Evolutionary conservation across 1,140 invertebrate species (phyloP).

Genomic region (Ceratoteleas bidentatus): DNA sequence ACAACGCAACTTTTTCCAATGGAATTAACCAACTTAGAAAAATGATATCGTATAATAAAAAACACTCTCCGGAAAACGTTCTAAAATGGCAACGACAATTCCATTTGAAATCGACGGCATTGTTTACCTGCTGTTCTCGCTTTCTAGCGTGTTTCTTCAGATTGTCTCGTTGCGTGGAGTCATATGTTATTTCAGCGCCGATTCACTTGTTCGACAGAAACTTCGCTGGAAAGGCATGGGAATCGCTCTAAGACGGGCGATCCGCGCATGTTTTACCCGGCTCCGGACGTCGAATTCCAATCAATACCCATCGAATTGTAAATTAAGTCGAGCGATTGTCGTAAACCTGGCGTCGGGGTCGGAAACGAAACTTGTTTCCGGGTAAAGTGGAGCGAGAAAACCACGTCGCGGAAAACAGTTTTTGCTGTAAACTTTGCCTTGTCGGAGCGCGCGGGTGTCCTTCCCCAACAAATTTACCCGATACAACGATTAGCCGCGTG

Average conservation of each 20-base stretch:
- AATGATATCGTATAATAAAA: too few species aligned
- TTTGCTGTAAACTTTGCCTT: conserved; percentile 70
- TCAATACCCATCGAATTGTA: conserved; percentile 72
- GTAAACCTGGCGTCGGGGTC: conserved; percentile 47
- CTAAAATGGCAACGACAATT: too few species aligned
- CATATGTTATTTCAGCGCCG: conserved; percentile 29
- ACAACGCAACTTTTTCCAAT: too few species aligned
- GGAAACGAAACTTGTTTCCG: conserved; percentile 56
- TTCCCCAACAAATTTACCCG: conserved; percentile 7
- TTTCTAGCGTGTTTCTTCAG: not conserved
- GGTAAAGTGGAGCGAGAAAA: conserved; percentile 26
- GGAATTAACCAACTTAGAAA: too few species aligned
- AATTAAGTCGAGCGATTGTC: conserved; percentile 54
- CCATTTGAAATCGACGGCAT: not conserved
- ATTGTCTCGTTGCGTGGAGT: conserved; percentile 8
- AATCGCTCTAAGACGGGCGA: conserved; percentile 36
- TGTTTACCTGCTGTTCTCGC: not conserved
- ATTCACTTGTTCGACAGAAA: conserved; percentile 13
- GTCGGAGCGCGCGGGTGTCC: conserved; percentile 52
- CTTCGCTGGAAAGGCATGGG: conserved; percentile 22
- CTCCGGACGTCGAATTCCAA: conserved; percentile 52
- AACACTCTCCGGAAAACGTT: too few species aligned
- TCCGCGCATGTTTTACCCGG: conserved; percentile 57
- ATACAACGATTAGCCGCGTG: not conserved
- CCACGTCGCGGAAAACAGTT: conserved; percentile 66